These are phyloP conservation scores for Macquaria ambigua DNA, from an alignment of 2,113 vertebrate species.

Conservation along the genomic window DNA sequence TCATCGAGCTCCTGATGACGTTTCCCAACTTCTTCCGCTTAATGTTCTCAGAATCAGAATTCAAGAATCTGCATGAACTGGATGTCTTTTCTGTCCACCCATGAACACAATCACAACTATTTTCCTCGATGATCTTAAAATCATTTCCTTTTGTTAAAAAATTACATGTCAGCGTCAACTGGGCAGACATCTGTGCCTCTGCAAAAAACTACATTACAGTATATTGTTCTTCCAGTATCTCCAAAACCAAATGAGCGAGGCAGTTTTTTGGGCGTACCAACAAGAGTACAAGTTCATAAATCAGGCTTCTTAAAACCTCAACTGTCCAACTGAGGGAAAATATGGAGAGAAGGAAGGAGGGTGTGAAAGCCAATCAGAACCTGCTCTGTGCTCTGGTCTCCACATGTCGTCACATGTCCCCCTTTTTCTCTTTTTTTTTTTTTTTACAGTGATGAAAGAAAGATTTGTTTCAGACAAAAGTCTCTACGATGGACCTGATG, in stretches of 20 bases:
- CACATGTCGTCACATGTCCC: slow-evolving; percentile 66
- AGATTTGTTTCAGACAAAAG: slow-evolving; percentile 28
- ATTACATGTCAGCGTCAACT: neutral
- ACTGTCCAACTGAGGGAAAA: slow-evolving; percentile 19
- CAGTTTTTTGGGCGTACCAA: slow-evolving; percentile 35
- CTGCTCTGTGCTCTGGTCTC: slow-evolving; percentile 33
- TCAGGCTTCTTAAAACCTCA: slow-evolving; percentile 40
- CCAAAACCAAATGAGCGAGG: slow-evolving; percentile 7
- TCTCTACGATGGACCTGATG: slow-evolving; percentile 47
- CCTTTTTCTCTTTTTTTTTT: slow-evolving; percentile 14
- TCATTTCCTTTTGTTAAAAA: slow-evolving; percentile 13
- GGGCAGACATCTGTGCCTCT: neutral
- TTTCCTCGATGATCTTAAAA: slow-evolving; percentile 13
- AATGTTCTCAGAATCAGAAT: slow-evolving; percentile 18
- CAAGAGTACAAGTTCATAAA: slow-evolving; percentile 60
- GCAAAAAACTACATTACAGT: slow-evolving; percentile 15
- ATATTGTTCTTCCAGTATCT: slow-evolving; percentile 19
- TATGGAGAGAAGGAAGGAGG: slow-evolving; percentile 32
- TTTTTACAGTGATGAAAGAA: slow-evolving; percentile 42
- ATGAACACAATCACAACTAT: neutral
- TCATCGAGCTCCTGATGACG: slow-evolving; percentile 1
- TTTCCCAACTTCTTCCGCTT: slow-evolving; percentile 16
- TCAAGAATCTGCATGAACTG: neutral
- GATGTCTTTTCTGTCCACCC: neutral
- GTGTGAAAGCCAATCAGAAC: slow-evolving; percentile 47